Evolutionary conservation across 1,140 invertebrate genomes (phyloP).

Genomic region (Papilio polyxenes): DNA sequence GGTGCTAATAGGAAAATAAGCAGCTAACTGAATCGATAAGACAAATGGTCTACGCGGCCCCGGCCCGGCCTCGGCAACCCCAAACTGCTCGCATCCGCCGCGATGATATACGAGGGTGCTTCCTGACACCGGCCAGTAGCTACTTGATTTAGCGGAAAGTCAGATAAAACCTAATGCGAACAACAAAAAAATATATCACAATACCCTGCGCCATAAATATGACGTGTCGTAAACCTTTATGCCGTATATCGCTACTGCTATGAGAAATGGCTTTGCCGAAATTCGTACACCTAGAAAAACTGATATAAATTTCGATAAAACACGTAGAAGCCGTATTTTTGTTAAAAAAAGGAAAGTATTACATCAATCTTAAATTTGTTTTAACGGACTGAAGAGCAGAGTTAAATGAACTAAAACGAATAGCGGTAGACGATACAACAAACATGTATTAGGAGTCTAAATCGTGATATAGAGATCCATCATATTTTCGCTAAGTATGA

Average conservation of each 20-base stretch:
- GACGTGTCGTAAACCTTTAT: constrained; percentile 80
- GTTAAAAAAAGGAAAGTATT: too few species aligned
- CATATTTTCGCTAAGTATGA: too few species aligned
- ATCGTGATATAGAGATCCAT: too few species aligned
- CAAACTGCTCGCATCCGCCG: constrained; percentile 73
- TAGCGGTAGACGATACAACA: too few species aligned
- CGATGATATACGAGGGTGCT: constrained; percentile 75
- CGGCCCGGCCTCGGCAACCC: constrained; percentile 72
- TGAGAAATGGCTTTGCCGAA: constrained; percentile 74
- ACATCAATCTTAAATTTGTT: too few species aligned
- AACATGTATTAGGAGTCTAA: too few species aligned
- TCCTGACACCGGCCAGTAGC: constrained; percentile 80
- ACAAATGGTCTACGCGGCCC: constrained; percentile 61
- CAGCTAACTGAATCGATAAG: constrained; percentile 58
- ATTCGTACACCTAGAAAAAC: constrained; percentile 68
- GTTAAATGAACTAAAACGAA: too few species aligned
- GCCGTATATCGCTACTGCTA: constrained; percentile 73
- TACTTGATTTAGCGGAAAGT: constrained; percentile 81
- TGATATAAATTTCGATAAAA: constrained; percentile 63
- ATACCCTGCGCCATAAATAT: constrained; percentile 77
- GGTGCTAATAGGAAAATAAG: constrained; percentile 47
- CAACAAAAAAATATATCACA: constrained; percentile 80
- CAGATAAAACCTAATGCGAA: constrained; percentile 80
- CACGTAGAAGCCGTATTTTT: constrained; percentile 29
- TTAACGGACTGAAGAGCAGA: too few species aligned